Conservation (phyloP, 2,888 invertebrate genomes). For the Plutella xylostella region DNA sequence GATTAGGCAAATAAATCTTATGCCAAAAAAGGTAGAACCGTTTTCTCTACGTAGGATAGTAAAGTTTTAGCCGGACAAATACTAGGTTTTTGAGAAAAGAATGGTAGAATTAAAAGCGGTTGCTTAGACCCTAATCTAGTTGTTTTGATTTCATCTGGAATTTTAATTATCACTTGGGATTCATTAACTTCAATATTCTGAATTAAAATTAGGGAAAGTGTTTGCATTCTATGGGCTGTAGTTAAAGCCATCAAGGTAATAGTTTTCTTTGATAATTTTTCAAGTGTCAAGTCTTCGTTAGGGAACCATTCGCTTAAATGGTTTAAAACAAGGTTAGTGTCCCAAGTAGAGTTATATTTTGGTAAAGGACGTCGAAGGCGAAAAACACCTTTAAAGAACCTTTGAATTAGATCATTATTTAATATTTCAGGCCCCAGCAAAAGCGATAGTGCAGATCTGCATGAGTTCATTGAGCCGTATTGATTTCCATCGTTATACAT, state of each 20-base stretch:
- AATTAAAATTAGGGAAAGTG: slow-evolving; percentile 2
- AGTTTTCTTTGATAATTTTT: slow-evolving; percentile 4
- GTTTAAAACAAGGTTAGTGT: slow-evolving; percentile 1
- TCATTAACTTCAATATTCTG: not conserved
- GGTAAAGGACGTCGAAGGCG: not conserved
- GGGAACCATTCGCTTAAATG: not conserved
- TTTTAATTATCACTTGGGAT: slow-evolving; percentile 4
- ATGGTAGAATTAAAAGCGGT: slow-evolving; percentile 5
- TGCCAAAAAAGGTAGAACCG: too few species aligned
- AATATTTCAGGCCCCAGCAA: not conserved
- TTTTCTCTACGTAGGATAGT: slow-evolving; percentile 2
- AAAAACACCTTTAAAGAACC: slow-evolving; percentile 3
- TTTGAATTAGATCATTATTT: not conserved
- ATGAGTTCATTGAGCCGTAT: slow-evolving; percentile 1
- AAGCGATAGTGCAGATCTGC: not conserved
- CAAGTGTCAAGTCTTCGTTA: slow-evolving; percentile 2
- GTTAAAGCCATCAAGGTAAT: slow-evolving; percentile 5
- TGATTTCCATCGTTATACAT: not conserved
- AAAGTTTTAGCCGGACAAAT: slow-evolving; percentile 15
- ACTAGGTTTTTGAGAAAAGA: slow-evolving; percentile 3
- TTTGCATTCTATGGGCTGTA: slow-evolving; percentile 8
- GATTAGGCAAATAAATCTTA: too few species aligned
- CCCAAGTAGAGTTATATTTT: slow-evolving; percentile 1
- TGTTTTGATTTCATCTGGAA: slow-evolving; percentile 13
- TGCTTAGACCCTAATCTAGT: slow-evolving; percentile 7